Base-by-base conservation (phyloP, 2,113 vertebrate species). In the Charadrius vociferus region DNA sequence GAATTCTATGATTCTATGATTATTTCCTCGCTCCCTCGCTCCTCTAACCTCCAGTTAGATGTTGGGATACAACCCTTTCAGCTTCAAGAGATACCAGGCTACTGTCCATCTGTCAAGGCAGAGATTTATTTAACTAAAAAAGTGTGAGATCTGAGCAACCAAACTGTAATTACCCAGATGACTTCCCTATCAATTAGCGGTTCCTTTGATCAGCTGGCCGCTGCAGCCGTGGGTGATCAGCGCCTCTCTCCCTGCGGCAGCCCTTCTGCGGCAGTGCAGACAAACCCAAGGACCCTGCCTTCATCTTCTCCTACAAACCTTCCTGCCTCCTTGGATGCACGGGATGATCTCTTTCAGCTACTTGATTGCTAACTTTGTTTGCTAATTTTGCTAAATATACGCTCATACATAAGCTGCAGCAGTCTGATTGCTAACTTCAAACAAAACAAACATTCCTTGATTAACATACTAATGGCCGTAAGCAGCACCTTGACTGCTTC, bases 361-460 rank as follows among this genome's bases (percentile, higher is more conserved):
- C n/a, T 68, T 81, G 56, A 81, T 94, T 62, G 67, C 72, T 65
- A 59, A 20, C 26, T 93, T 71, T 80, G 47, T 89, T n/a, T 66
- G 63, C 67, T 81, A 61, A 87, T 94, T 96, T 85, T 75, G 61
- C 56, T 61, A 53, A 93, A 62, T 89, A 37, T 32, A 41, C n/a
- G 9, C 66, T 75, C 39, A 18, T 68, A 12, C 6, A 1, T 61
- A 43, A 80, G 34, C 66, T 89, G 52, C 36, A 81, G 65, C 61
- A 45, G 23, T 36, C 62, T 87, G 68, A 90, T 87, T 95, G 66
- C 73, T 68, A 45, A 94, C 82, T 49, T 93, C 78, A 90, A 91
- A 75, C 62, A 81, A 61, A 94, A 63, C n/a, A 81, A 87, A 89
- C 24, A 26, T 87, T 65, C 43, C 49, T 88, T 85, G 62, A 72